Evolutionary conservation across 2,113 vertebrate species (phyloP), one percentile per base, ranked within the genome.

Genomic region (Accipiter virgatus): DNA sequence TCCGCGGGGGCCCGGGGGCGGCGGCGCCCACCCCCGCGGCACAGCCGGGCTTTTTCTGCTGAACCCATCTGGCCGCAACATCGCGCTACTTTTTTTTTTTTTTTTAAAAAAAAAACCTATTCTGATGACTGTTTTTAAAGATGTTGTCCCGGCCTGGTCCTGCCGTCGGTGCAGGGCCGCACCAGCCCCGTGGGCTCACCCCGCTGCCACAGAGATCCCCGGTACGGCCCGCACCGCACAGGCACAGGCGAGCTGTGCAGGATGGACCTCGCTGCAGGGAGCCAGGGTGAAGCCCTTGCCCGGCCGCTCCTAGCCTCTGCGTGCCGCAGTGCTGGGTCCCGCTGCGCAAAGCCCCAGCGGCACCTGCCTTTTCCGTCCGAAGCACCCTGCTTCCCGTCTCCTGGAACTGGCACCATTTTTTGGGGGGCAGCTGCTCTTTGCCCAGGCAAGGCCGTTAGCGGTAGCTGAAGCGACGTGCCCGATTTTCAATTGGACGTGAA

Each of bases 141-240:
- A 66, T 45, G 65, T 38, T 58, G 16, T 36, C 31, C 27, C 10
- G 11, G 63, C 47, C 48, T 36, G 55, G 16, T 58, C 16, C 48
- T 65, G 89, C 67, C 4, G 17, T 42, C 10, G 26, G 42, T 62
- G n/a, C 43, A 22, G 70, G 31, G 38, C 74, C 3, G 6, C 23
- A 11, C 25, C 2, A 18, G 23, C 25, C 52, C 21, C 4, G 17
- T 4, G 16, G n/a, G 47, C 29, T 90, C 36, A 7, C 26, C 19
- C 11, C 1, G 14, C 56, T 53, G 62, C 19, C 4, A 3, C 21
- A 3, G 45, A 23, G 32, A 42, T 20, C 2, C 55, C 74, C 4
- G 6, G 52, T 12, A 26, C 1, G 6, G 48, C 13, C 63, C 1
- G 1, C 47, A n/a, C 34, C 5, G 7, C 52, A 4, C 38, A 22